Evolutionary conservation across 2,113 vertebrate species (phyloP), one percentile per base, ranked within the genome.

Genomic region (Cebidichthys violaceus): DNA sequence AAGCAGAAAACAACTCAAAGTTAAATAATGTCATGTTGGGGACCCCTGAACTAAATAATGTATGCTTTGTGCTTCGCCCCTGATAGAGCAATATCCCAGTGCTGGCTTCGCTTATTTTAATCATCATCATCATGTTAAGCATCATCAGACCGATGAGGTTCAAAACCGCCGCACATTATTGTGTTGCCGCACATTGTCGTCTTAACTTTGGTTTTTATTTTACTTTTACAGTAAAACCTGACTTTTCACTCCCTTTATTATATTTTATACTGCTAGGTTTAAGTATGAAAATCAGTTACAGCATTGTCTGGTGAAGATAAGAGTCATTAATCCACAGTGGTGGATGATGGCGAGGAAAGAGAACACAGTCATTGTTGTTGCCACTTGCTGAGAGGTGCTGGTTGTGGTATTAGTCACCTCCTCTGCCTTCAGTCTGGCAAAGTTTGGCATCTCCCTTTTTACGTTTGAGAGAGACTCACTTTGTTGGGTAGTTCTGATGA

Each of bases 341-440:
- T 31, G 24, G 3, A 33, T 41, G 52, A 67, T 8, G 33, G 47
- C n/a, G 47, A 66, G 59, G 60, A 77, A 79, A 67, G 20, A 45
- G 27, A 31, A 61, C 29, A 68, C 68, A 69, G 22, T 67, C 27
- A 61, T 24, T 41, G 74, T 74, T 71, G 75, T 68, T 86, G 86
- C 88, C 75, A 80, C 86, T 75, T 62, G 85, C 89, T 82, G 79
- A 86, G 86, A 92, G 89, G 81, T 79, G 54, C 86, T 89, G 70
- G 64, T 92, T 92, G 89, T 73, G 39, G 84, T 89, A 93, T 88
- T 88, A 84, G 88, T 86, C 24, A 72, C 85, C 90, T 92, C 55
- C 35, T 90, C 84, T 72, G 80, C 86, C 69, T 59, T 88, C 92
- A 93, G 89, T 83, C 86, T 75, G 59, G 75, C 85, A 90, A 90